Evolutionary conservation across 2,113 vertebrate species (phyloP).

Genomic region (Corythoichthys haematopterus): DNA sequence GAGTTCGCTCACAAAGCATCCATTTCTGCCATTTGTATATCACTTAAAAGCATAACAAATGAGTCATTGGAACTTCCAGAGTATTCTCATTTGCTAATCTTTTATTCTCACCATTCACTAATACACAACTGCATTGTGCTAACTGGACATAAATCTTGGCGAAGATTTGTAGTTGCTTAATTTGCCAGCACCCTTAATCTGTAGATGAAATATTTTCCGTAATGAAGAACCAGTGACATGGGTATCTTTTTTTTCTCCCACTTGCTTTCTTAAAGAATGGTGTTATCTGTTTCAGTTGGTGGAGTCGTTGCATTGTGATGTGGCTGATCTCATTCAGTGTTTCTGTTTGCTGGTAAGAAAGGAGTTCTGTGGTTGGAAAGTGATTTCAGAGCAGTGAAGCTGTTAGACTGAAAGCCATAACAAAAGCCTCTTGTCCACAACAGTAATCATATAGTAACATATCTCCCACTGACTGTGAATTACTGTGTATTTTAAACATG

Average conservation of each 20-base stretch:
- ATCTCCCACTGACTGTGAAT: constrained; percentile 49
- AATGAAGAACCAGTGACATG: constrained; percentile 15
- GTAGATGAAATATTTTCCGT: constrained; percentile 29
- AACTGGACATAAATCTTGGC: constrained; percentile 33
- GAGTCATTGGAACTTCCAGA: constrained; percentile 60
- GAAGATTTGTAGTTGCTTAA: constrained; percentile 21
- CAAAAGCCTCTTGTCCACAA: constrained; percentile 62
- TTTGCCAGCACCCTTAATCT: constrained; percentile 25
- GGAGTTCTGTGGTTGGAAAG: constrained; percentile 51
- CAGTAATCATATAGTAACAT: constrained; percentile 57
- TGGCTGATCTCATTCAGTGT: constrained; percentile 30
- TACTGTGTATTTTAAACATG: constrained; percentile 58
- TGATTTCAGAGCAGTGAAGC: constrained; percentile 43
- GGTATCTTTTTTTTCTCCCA: constrained; percentile 22
- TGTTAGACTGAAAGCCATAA: constrained; percentile 47
- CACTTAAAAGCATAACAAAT: constrained; percentile 69
- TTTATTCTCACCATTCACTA: constrained; percentile 37
- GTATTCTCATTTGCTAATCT: constrained; percentile 43
- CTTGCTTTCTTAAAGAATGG: constrained; percentile 7
- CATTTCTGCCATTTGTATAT: constrained; percentile 66
- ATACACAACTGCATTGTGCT: constrained; percentile 40
- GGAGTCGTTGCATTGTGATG: constrained; percentile 30
- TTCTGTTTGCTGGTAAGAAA: constrained; percentile 22
- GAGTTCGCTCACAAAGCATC: constrained; percentile 52
- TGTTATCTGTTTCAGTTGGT: constrained; percentile 20